These are phyloP conservation scores for Oophaga sylvatica DNA, from an alignment of 2,797 vertebrate genomes.

Conservation along the genomic window DNA sequence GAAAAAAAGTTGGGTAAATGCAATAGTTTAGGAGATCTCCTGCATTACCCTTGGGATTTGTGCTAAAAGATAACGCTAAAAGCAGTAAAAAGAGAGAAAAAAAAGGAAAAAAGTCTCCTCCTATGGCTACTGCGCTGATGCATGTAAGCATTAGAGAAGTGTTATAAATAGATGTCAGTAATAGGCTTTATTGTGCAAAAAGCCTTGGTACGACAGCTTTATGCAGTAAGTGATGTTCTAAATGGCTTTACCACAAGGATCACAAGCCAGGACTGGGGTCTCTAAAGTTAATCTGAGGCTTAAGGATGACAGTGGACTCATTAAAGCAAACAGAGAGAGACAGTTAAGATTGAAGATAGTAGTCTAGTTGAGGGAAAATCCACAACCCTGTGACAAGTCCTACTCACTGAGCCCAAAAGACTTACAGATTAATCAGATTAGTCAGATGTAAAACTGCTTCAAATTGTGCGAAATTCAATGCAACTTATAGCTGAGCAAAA, in stretches of 20 bases:
- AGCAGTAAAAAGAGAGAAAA: neutral
- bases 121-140: neutral
- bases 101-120: neutral
- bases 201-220: conserved; percentile 65
- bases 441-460: too few species aligned
- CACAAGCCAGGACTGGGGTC: neutral
- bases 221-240: conserved; percentile 72
- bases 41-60: neutral
- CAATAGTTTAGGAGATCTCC: neutral
- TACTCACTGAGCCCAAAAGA: neutral
- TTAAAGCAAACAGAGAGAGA: conserved; percentile 59
- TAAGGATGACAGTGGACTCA: conserved; percentile 27
- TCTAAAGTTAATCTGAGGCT: conserved; percentile 47
- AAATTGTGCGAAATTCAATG: too few species aligned
- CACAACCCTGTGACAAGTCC: neutral
- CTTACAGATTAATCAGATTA: neutral
- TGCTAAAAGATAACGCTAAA: neutral
- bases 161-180: conserved; percentile 65
- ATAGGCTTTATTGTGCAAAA: conserved; percentile 64
- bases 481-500: too few species aligned
- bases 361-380: conserved; percentile 55
- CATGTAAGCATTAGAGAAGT: conserved; percentile 54
- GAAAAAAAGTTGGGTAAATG: neutral
- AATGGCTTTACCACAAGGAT: conserved; percentile 55
- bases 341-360: conserved; percentile 61